A percentile compares a stretch with the other conserved stretches of the same genome.
These are phyloP conservation scores for Odontomyia ornata DNA, from an alignment of 2,888 invertebrate genomes.

Conservation along the genomic window DNA sequence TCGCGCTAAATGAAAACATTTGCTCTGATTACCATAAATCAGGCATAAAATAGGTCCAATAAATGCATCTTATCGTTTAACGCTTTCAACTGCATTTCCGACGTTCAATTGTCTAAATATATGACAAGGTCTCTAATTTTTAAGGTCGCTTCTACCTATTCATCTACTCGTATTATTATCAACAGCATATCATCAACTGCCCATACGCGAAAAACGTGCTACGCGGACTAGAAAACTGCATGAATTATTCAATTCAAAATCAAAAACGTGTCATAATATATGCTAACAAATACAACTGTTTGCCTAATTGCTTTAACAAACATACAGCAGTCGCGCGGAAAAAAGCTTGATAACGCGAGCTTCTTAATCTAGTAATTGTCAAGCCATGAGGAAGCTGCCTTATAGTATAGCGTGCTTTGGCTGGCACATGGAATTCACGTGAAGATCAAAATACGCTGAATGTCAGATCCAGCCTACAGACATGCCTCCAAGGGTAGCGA, in stretches of 20 bases:
- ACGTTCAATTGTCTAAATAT: not conserved
- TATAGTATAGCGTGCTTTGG: too few relatives aligned
- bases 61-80: conserved; percentile 2
- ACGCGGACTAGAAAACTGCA: not conserved
- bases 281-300: too few relatives aligned
- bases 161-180: not conserved
- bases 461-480: not conserved
- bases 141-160: not conserved
- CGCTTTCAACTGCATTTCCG: not conserved
- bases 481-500: not conserved
- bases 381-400: too few relatives aligned
- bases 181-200: not conserved
- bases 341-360: not conserved
- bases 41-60: not conserved
- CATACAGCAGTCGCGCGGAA: not conserved
- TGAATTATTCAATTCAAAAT: not conserved
- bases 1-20: not conserved
- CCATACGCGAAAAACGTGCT: conserved; percentile 2
- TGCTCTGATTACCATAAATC: not conserved
- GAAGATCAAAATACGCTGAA: not conserved
- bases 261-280: too few relatives aligned
- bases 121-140: not conserved
- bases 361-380: not conserved
- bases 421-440: conserved; percentile 27
- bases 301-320: not conserved